Percentiles rank a stretch among this genome's conserved stretches.
These are phyloP conservation scores for Empis stercorea DNA, from an alignment of 2,888 invertebrate species.

Conservation along the genomic window DNA sequence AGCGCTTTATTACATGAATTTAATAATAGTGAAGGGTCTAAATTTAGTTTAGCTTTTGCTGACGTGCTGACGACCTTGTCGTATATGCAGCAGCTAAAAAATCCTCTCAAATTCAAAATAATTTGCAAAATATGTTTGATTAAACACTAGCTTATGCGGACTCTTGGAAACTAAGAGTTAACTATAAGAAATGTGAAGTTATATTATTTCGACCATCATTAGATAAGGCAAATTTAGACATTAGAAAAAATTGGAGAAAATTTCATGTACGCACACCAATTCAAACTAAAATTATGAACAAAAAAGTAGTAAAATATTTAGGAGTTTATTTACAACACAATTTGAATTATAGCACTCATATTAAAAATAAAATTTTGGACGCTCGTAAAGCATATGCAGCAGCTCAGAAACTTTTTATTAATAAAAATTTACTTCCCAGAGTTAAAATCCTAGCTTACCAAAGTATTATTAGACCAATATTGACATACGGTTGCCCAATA, in stretches of 20 bases:
- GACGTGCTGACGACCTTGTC: background rate
- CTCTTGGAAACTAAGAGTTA: background rate
- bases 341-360: background rate
- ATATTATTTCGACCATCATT: background rate
- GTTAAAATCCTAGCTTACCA: constrained; percentile 1
- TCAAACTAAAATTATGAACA: background rate
- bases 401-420: background rate
- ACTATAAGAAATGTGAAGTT: background rate
- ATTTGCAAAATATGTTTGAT: background rate
- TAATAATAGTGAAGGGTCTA: background rate
- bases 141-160: background rate
- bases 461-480: constrained; percentile 1
- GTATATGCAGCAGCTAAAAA: no score
- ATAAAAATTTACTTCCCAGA: background rate
- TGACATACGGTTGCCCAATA: constrained; percentile 2
- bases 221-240: background rate
- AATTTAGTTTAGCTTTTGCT: background rate
- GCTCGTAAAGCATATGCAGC: background rate
- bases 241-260: background rate
- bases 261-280: background rate
- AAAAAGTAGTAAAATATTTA: background rate
- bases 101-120: background rate
- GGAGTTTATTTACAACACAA: constrained; percentile 1
- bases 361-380: background rate
- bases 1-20: background rate